Percentiles rank a stretch among this genome's conserved stretches.
Conservation (phyloP, 64 coral and sea anemone genomes). For the Stichodactyla helianthus region DNA sequence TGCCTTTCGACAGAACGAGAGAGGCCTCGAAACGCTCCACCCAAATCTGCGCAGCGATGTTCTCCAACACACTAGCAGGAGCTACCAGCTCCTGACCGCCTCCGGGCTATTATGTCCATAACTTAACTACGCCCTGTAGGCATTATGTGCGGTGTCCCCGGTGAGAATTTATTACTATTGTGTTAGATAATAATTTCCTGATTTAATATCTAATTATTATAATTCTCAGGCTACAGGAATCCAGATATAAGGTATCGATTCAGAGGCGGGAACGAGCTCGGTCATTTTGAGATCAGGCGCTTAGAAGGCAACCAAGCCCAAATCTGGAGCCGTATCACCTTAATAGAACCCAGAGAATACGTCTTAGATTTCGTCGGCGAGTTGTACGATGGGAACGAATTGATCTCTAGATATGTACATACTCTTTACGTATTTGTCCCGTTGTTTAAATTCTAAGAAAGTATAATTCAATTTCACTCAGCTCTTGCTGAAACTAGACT, state of each 20-base stretch:
- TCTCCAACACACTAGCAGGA: no score
- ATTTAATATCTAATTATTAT: background rate
- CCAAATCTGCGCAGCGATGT: no score
- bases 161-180: no score
- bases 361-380: slow-evolving; percentile 35
- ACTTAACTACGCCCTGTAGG: no score
- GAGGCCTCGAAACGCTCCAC: no score
- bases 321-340: background rate
- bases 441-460: background rate
- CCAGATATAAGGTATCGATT: slow-evolving; percentile 36
- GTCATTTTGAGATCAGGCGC: slow-evolving; percentile 24
- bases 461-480: background rate
- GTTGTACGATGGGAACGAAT: background rate
- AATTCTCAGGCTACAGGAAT: slow-evolving; percentile 39
- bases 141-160: no score
- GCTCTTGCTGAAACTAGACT: background rate
- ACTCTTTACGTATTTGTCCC: slow-evolving; percentile 33
- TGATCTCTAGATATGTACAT: slow-evolving; percentile 34
- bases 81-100: no score
- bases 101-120: no score
- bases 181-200: no score
- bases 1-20: no score
- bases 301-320: background rate
- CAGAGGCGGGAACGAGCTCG: slow-evolving; percentile 10
- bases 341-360: slow-evolving; percentile 4